Evolutionary conservation across 2,113 vertebrate species (phyloP), one percentile per base, ranked within the genome.

Genomic region (Callionymus lyra): DNA sequence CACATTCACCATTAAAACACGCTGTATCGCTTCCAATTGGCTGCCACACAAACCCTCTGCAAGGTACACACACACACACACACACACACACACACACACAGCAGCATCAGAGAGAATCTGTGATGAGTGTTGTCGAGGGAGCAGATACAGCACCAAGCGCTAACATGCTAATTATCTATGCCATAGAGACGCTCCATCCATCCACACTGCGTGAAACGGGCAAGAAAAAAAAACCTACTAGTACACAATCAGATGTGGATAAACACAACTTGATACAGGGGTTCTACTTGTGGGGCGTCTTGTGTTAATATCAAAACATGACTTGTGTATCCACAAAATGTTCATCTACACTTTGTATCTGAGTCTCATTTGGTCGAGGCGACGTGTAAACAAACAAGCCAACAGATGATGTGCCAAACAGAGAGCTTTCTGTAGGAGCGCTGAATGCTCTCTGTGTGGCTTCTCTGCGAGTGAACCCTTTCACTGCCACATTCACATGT

Each of bases 81-180:
- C 52, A 27, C 59, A 64, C 47, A 16, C 50, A 49, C 53, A 59
- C 63, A 66, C 38, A 54, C 53, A 31, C 56, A 64, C 47, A 17
- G 34, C 47, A 64, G 63, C 74, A 76, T 83, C 80, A 81, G 78
- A 83, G 68, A 67, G 80, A 81, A 78, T 83, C 62, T 44, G 68
- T 71, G 70, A 83, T 83, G 78, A 77, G 59, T 64, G 72, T 69
- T 55, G 71, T 70, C 70, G 70, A 71, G 74, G 76, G 77, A 81
- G 68, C 41, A 64, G 68, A 70, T 61, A 59, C 73, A 64, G 70
- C 63, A 56, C 70, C 71, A 59, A 75, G 74, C 75, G 59, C 75
- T 78, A 80, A 77, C 72, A 76, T 83, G 80, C 80, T 83, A 83
- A 83, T 83, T 81, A 81, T 74, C 72, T 70, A 71, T 50, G 62